phyloP scores from a whole-genome alignment of 2,113 vertebrate genomes.

The Sula dactylatra region DNA sequence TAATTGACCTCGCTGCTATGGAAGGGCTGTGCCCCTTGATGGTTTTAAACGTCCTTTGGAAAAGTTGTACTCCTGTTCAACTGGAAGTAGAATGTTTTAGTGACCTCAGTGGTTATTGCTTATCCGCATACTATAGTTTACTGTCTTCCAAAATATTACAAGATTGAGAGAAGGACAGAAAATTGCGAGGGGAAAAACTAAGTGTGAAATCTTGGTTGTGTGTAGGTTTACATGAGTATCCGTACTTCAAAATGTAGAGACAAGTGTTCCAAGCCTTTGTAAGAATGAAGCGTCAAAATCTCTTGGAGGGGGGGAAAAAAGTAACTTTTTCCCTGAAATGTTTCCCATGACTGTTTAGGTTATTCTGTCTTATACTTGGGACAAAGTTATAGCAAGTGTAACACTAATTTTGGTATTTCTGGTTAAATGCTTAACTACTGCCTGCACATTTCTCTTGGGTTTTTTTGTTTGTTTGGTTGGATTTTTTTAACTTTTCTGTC shows the following conservation, averaged over 20 bases:
- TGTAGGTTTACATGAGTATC: neutral
- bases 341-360: neutral
- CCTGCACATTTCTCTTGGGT: neutral
- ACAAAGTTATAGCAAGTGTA: neutral
- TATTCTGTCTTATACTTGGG: neutral
- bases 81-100: neutral
- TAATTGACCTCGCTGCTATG: neutral
- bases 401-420: neutral
- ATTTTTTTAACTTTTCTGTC: neutral
- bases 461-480: too few species aligned
- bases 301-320: neutral
- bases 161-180: neutral
- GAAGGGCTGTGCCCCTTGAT: neutral
- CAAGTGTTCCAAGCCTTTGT: neutral
- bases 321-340: neutral
- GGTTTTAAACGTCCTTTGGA: neutral
- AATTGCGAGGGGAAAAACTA: neutral
- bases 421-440: neutral
- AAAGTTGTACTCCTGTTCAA: neutral
- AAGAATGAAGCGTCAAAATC: neutral
- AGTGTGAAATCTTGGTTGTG: neutral
- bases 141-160: neutral
- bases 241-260: neutral
- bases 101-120: neutral
- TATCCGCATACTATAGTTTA: neutral